Base-by-base conservation (phyloP, 2,797 vertebrate species). In the Psittacula derbiana region DNA sequence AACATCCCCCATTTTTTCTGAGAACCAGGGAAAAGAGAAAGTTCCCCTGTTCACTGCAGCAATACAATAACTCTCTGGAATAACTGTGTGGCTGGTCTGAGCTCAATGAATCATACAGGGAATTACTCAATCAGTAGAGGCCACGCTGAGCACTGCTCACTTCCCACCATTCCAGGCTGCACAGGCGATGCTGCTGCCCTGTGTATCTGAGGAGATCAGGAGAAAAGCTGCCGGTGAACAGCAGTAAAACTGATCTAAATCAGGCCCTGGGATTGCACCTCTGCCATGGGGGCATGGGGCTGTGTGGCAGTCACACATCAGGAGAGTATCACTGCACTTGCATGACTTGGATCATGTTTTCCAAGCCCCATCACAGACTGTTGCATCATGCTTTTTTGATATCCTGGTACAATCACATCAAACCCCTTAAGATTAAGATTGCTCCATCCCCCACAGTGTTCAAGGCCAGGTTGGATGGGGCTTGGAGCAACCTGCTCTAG, bases 81-180 rank as follows among this genome's bases (percentile, higher is more conserved):
- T 7, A 55, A 50, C 71, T 41, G 16, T 12, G 15, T 18, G 61
- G 80, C 62, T 49, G 43, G 55, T 47, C 53, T 44, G 20, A 84
- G 70, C 5, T 28, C 44, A 72, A 31, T 80, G 93, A 95, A 84
- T 88, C 90, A 89, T 6, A 31, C 74, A 20, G 31, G 30, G 72
- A 38, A 92, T 75, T 85, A 87, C 73, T 88, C 62, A 62, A 41
- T 16, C 7, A 60, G 71, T 6, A 72, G 65, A 65, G 76, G 70
- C 88, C 78, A 44, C 10, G 64, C 70, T 89, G 12, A 66, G 55
- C 64, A 25, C 27, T 36, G 82, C 14, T 70, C 64, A 66, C 72
- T 70, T 16, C 3, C 31, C 30, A 11, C 9, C 58, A 10, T 4
- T 44, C 50, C 46, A 19, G 66, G 80, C 71, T 46, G 38, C 28